phyloP scores from a whole-genome alignment of 2,888 invertebrate genomes.

The Rhagophthalmus giganteus region DNA sequence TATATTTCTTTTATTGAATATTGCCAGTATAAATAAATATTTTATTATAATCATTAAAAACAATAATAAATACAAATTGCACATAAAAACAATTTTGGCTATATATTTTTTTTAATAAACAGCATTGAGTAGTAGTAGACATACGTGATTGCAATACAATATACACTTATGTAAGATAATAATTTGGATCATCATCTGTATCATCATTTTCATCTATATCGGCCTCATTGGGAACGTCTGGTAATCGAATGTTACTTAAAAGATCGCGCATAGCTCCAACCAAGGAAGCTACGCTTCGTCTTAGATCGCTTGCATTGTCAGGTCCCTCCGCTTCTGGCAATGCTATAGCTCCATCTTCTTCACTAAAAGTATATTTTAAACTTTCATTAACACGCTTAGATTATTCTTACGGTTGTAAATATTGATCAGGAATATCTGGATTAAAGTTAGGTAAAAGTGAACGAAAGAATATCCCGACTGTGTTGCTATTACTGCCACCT shows the following conservation, averaged over 20 bases:
- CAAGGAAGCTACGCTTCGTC: conserved; percentile 67
- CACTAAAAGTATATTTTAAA: conserved; percentile 18
- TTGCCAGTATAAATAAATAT: too few species aligned
- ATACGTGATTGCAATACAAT: too few species aligned
- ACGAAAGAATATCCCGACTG: conserved; percentile 67
- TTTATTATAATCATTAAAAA: too few species aligned
- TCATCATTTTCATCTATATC: conserved; percentile 59
- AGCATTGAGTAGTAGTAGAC: too few species aligned
- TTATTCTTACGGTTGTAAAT: conserved; percentile 17
- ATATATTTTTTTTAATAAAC: too few species aligned
- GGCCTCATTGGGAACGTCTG: conserved; percentile 61
- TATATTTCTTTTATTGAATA: too few species aligned
- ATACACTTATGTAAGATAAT: conserved; percentile 53
- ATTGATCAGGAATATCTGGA: conserved; percentile 41
- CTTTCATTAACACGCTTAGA: background rate
- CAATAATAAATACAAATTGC: background rate
- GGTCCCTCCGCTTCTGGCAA: conserved; percentile 46
- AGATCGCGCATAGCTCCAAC: conserved; percentile 75
- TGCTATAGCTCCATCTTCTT: conserved; percentile 40
- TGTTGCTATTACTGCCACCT: conserved; percentile 42
- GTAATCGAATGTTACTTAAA: conserved; percentile 65
- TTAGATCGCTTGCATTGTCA: conserved; percentile 56
- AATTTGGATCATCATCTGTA: conserved; percentile 57
- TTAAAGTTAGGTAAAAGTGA: conserved; percentile 72
- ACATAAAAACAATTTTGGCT: background rate